Evolutionary conservation across 2,888 invertebrate genomes (phyloP).

Genomic region (Stramonita haemastoma): DNA sequence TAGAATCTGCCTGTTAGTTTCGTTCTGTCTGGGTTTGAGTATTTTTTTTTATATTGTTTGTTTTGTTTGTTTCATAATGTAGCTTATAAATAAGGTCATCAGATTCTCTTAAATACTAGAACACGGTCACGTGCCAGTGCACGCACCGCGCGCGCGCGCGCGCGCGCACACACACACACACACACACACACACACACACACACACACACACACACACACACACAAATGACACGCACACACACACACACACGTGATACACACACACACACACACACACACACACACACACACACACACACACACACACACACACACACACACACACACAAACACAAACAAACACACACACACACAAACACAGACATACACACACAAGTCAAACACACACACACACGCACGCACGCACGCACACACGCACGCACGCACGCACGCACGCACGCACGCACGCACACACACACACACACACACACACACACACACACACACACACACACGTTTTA

Average conservation of each 20-base stretch:
- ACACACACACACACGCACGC: background rate
- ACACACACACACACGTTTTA: too few species aligned
- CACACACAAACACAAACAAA: background rate
- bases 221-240: too few species aligned
- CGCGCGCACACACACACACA: background rate
- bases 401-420: background rate
- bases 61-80: too few species aligned
- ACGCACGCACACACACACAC: background rate
- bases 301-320: background rate
- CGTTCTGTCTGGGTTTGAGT: too few species aligned
- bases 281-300: background rate
- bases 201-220: background rate
- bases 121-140: background rate
- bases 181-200: background rate
- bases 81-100: too few species aligned
- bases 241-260: too few species aligned
- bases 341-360: background rate
- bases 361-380: background rate
- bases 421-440: background rate
- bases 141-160: background rate
- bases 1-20: too few species aligned
- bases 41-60: too few species aligned
- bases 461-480: background rate
- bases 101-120: too few species aligned
- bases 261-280: background rate